Conservation (phyloP, 2,888 invertebrate genomes). For the Agriopis marginaria region DNA sequence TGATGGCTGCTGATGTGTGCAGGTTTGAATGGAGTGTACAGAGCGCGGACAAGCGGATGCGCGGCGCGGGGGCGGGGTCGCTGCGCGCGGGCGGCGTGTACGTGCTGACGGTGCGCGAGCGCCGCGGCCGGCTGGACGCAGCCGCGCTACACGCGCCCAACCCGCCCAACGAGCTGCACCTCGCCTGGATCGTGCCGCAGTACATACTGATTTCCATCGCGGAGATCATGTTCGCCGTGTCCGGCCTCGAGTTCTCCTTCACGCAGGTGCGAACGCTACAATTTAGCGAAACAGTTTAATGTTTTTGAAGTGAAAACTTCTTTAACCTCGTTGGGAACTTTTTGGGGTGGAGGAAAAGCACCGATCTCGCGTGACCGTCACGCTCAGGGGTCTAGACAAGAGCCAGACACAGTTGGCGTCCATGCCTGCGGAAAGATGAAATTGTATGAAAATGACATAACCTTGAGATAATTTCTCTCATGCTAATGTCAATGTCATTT, state of each 20-base stretch:
- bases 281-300: neutral
- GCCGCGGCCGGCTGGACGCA: constrained; percentile 80
- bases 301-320: neutral
- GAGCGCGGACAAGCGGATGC: constrained; percentile 65
- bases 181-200: constrained; percentile 92
- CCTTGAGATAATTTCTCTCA: too few relatives aligned
- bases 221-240: constrained; percentile 94
- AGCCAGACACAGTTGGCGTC: too few relatives aligned
- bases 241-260: constrained; percentile 94
- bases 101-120: constrained; percentile 84
- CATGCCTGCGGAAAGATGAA: too few relatives aligned
- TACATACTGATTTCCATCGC: constrained; percentile 92
- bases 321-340: too few relatives aligned
- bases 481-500: too few relatives aligned
- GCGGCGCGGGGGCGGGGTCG: constrained; percentile 69
- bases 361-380: too few relatives aligned
- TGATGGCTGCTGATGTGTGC: too few relatives aligned
- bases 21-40: constrained; percentile 75
- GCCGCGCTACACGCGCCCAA: constrained; percentile 87
- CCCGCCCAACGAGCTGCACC: constrained; percentile 88
- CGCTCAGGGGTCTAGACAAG: too few relatives aligned
- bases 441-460: too few relatives aligned
- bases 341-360: too few relatives aligned
- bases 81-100: constrained; percentile 84
- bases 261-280: constrained; percentile 84